Conservation (phyloP, 1,140 invertebrate species). For the Hylaeus anthracinus region DNA sequence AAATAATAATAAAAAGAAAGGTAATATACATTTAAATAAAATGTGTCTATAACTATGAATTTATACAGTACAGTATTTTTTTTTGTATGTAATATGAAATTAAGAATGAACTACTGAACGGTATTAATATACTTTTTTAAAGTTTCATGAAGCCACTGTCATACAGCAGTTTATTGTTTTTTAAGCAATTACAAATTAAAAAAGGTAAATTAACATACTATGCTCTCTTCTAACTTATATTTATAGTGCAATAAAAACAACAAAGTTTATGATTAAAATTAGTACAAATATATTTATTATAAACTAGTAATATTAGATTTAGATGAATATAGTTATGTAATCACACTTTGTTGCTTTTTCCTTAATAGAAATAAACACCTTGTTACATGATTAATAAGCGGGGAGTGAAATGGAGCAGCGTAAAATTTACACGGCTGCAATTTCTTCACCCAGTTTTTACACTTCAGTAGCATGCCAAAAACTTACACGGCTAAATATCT, state of each 20-base stretch:
- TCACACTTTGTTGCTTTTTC: slow-evolving; percentile 66
- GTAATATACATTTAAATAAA: neutral
- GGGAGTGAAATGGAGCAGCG: slow-evolving; percentile 47
- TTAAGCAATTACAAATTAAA: slow-evolving; percentile 64
- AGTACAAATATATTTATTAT: slow-evolving; percentile 70
- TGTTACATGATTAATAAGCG: slow-evolving; percentile 58
- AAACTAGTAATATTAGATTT: slow-evolving; percentile 67
- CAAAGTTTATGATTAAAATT: slow-evolving; percentile 70
- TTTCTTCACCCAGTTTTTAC: slow-evolving; percentile 53
- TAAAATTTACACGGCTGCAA: slow-evolving; percentile 45
- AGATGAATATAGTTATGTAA: slow-evolving; percentile 62
- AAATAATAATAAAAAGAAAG: neutral
- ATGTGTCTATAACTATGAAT: neutral
- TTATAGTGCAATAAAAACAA: slow-evolving; percentile 67
- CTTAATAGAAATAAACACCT: slow-evolving; percentile 63
- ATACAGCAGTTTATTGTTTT: slow-evolving; percentile 63
- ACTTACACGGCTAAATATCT: slow-evolving; percentile 40
- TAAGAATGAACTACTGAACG: slow-evolving; percentile 11
- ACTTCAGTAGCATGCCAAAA: slow-evolving; percentile 48
- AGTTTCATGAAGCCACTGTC: slow-evolving; percentile 55
- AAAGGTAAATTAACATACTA: slow-evolving; percentile 60
- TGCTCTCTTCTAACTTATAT: slow-evolving; percentile 61
- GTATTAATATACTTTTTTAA: slow-evolving; percentile 28
- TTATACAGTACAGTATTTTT: neutral
- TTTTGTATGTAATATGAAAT: neutral